Evolutionary conservation across 2,888 invertebrate species (phyloP), one percentile per base, ranked within the genome.

Genomic region (Heterodera filipjevi): DNA sequence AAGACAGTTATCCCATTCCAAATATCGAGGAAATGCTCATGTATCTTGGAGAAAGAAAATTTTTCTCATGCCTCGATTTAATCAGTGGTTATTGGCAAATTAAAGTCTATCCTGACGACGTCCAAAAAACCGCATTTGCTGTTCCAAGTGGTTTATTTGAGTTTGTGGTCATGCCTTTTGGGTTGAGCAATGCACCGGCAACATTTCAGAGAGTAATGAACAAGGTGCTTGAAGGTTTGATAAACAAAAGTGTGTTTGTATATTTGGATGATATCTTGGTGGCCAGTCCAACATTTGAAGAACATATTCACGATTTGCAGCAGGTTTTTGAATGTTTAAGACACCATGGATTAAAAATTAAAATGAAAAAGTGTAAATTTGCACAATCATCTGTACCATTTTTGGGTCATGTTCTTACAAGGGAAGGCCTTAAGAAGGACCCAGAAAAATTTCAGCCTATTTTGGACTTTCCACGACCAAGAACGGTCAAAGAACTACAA

Each of bases 341-440:
- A 16, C 30, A 76, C 2, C 35, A 14, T 10, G 27, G 76, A 1
- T 10, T 77, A 2, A 77, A 77, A 35, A 19, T 53, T 1, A 76
- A 75, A 10, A 44, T 77, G 19, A 27, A 33, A 32, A 77, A 77
- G 53, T 77, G 77, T 32, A 8, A 6, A 14, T 77, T 77, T 32
- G 35, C 49, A 22, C 49, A 33, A 10, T 16, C 30, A 22, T 2
- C 27, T 14, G 39, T 77, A 19, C 2, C 46, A 22, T 76, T 39
- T 35, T 32, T 77, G 6, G 74, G 77, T 1, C 74, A 77, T 5
- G 5, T n/a, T 6, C n/a, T 77, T 8, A 44, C 32, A 22, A 74
- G 27, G 1, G 44, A 77, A 1, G 77, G 77, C 8, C 10, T 35
- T 3, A 27, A 3, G 77, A 35, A 32, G 35, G 49, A 19, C 2